phyloP scores from a whole-genome alignment of 2,113 vertebrate genomes.

The Butorides virescens region DNA sequence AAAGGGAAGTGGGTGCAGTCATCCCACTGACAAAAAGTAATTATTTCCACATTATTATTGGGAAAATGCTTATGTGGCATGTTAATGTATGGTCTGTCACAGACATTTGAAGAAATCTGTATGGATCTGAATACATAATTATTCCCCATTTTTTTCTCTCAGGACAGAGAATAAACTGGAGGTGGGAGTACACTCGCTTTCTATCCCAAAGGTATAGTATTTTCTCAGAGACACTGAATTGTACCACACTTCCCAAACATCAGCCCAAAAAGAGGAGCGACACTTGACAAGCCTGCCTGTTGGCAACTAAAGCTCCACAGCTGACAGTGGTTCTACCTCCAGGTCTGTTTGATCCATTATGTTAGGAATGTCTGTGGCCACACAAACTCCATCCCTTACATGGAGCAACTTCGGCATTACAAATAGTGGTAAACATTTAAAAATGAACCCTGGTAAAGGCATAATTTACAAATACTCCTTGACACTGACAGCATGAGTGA shows the following conservation, averaged over 20 bases:
- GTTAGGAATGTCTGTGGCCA: neutral
- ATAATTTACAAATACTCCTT: neutral
- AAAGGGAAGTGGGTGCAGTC: neutral
- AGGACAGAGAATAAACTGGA: neutral
- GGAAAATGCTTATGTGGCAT: neutral
- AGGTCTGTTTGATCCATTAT: neutral
- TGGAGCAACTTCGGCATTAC: neutral
- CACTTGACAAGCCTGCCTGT: no score
- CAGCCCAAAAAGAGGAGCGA: neutral
- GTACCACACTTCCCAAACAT: neutral
- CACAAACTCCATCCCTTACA: accelerated
- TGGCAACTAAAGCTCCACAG: neutral
- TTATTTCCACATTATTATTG: neutral
- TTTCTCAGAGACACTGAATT: neutral
- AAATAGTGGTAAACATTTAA: neutral
- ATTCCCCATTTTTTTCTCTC: neutral
- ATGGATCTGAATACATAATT: neutral
- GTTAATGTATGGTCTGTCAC: neutral
- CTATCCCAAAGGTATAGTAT: neutral
- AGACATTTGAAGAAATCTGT: neutral
- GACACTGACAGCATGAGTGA: neutral
- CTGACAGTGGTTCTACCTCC: neutral
- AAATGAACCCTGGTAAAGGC: neutral
- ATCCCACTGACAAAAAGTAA: neutral
- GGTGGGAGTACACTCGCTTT: accelerated